phyloP scores from a whole-genome alignment of 1,140 invertebrate genomes.

The Aphelinus certus region DNA sequence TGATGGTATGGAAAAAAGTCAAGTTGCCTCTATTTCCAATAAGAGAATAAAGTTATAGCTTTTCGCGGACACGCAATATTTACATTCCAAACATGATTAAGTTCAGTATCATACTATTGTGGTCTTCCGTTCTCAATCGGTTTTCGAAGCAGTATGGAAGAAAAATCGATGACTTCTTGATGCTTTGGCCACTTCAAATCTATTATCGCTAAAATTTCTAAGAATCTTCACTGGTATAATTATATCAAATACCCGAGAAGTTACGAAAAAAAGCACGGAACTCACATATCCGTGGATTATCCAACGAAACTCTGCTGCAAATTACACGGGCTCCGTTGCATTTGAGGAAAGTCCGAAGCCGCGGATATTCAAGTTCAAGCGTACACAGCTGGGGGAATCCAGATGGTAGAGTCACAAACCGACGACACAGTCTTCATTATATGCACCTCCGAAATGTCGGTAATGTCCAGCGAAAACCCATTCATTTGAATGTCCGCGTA shows the following conservation, averaged over 20 bases:
- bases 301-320: background rate
- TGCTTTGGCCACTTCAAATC: too few species aligned
- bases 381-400: background rate
- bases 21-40: too few species aligned
- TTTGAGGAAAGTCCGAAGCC: background rate
- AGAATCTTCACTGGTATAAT: background rate
- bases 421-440: background rate
- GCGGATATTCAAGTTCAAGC: conserved; percentile 14
- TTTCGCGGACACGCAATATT: too few species aligned
- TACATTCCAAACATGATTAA: too few species aligned
- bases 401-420: background rate
- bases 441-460: background rate
- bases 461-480: conserved; percentile 6
- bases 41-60: too few species aligned
- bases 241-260: background rate
- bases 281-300: background rate
- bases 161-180: too few species aligned
- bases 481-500: conserved; percentile 3
- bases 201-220: too few species aligned
- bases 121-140: too few species aligned
- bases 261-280: background rate
- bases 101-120: too few species aligned
- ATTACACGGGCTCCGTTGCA: background rate
- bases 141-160: too few species aligned
- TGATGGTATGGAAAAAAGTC: too few species aligned